phyloP scores from a whole-genome alignment of 1,140 invertebrate species.

The Leptopilina boulardi region DNA sequence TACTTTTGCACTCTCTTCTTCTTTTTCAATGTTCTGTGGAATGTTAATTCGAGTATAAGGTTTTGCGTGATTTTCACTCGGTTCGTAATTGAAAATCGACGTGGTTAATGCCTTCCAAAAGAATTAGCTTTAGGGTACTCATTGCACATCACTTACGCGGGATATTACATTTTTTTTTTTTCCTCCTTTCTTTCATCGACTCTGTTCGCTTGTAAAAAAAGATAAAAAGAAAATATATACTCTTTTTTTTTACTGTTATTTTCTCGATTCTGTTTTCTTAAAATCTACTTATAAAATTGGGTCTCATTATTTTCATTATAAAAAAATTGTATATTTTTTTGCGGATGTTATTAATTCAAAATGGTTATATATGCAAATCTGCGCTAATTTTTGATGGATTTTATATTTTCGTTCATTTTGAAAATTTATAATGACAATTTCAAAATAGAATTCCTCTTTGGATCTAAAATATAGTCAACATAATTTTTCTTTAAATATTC shows the following conservation, averaged over 20 bases:
- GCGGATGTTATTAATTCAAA: too few relatives aligned
- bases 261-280: too few relatives aligned
- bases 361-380: too few relatives aligned
- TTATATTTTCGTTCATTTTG: too few relatives aligned
- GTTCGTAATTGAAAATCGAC: constrained; percentile 7
- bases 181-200: background rate
- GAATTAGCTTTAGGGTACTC: background rate
- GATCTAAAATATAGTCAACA: too few relatives aligned
- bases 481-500: too few relatives aligned
- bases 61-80: constrained; percentile 11
- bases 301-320: too few relatives aligned
- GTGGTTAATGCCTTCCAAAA: constrained; percentile 5
- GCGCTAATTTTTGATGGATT: too few relatives aligned
- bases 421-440: too few relatives aligned
- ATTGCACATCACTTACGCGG: background rate
- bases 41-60: constrained; percentile 20
- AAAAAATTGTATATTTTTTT: too few relatives aligned
- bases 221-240: background rate
- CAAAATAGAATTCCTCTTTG: too few relatives aligned
- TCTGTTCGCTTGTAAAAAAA: background rate
- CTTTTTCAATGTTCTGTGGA: background rate
- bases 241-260: background rate
- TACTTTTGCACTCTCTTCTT: constrained; percentile 15
- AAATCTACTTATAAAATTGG: too few relatives aligned
- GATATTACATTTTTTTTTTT: background rate